Base-by-base conservation (phyloP, 2,797 vertebrate species). In the Melanogrammus aeglefinus region DNA sequence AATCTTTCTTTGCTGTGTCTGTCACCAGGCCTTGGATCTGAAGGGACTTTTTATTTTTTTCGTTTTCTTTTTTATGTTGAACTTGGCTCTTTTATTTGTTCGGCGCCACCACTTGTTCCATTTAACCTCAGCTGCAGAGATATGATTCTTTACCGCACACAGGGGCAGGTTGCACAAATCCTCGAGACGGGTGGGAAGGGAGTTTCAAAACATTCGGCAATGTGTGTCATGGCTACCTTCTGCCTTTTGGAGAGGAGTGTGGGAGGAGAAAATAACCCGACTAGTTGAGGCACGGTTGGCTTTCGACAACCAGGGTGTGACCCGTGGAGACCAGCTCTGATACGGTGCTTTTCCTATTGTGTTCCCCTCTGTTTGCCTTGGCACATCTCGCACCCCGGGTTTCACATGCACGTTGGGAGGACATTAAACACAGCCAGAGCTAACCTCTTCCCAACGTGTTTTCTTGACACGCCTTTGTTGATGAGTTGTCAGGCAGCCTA, bases 231-330 rank as follows among this genome's bases (percentile, higher is more conserved):
- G 74, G 75, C 75, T 83, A 85, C 86, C 80, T 81, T 73, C 57
- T 41, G 5, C 35, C 6, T 7, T 7, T 7, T 7, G 75, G 33
- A 84, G 84, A 74, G 77, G 69, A 78, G 85, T 84, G 89, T 88
- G 85, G 89, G 91, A 85, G 88, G 77, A 83, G 88, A 27, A 27
- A 69, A 27, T 0, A 87, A 83, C 89, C 89, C 80, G 86, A 93
- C 92, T 87, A 92, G 92, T 93, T 78, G 73, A 86, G 89, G 88
- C 91, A 89, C 24, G 89, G 87, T 80, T 27, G 74, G 75, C 83
- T 82, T 74, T 85, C 81, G 85, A 86, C 86, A 38, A 90, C 87
- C 86, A 91, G 90, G 92, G 92, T 87, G 91, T 91, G 87, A 91
- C 90, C 86, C 69, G 73, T 81, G 77, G 51, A 85, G 77, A 79